Base-by-base conservation (phyloP, 2,113 vertebrate genomes). In the Hemicordylus capensis region DNA sequence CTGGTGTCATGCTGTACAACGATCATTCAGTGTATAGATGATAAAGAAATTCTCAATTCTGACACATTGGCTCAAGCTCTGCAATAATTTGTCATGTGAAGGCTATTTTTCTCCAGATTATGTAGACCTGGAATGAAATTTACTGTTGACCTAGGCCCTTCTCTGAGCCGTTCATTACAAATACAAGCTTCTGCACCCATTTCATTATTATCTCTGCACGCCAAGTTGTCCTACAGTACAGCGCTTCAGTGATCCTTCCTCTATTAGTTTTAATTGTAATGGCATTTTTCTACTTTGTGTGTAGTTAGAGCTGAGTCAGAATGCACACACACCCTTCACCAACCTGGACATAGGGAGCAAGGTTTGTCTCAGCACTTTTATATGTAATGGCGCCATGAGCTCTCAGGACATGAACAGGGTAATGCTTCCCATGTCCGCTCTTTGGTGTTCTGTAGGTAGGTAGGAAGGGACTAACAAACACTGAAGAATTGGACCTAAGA, bases 11-110 rank as follows among this genome's bases (percentile, higher is more conserved):
- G 42, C 15, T 74, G 73, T 81, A 58, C 79, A 48, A 48, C 44
- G 28, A 61, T 76, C 82, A 10, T 73, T 89, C 59, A 80, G 75
- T 63, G n/a, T 85, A 51, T 61, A 89, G 63, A 87, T 80, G 83
- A 59, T 1, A 80, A 79, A 39, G 66, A 83, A 51, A 58, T 70
- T 89, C 85, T 85, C 77, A 69, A 31, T 48, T 44, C 42, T 46
- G 44, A 9, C 5, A 1, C 12, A 2, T 24, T 84, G 80, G 14
- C n/a, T 63, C 22, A 20, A 26, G 56, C 67, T 46, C 11, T 58
- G 51, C 39, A 69, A 59, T 69, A 26, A 58, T 76, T 67, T 81
- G 31, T 87, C 51, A 76, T 59, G 3, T 58, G 51, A 70, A 79
- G 67, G 11, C n/a, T 75, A 56, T 37, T 17, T 69, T 84, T 66